phyloP scores from a whole-genome alignment of 2,113 vertebrate species.

The Cyprinodon tularosa region DNA sequence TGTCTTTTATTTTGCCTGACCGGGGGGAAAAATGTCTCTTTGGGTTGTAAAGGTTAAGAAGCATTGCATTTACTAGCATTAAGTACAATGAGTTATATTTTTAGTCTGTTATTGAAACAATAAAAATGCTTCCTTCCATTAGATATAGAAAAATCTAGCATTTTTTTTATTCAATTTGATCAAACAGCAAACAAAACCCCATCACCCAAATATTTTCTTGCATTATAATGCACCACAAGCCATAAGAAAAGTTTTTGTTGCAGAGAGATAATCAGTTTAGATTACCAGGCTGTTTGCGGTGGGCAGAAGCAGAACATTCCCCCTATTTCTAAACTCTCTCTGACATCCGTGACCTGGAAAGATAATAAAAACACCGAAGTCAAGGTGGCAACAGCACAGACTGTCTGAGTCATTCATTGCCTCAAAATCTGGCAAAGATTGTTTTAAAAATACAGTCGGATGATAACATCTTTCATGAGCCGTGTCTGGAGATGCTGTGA shows the following conservation, averaged over 20 bases:
- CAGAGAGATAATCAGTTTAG: conserved; percentile 22
- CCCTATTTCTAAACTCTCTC: not conserved
- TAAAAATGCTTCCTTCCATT: too few species aligned
- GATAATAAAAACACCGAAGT: not conserved
- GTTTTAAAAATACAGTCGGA: conserved; percentile 6
- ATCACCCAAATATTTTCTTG: not conserved
- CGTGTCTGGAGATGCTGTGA: not conserved
- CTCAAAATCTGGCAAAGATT: conserved; percentile 10
- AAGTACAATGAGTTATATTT: too few species aligned
- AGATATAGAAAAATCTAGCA: too few species aligned
- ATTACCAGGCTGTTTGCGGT: not conserved
- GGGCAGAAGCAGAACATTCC: not conserved
- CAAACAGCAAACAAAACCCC: not conserved
- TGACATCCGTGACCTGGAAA: conserved; percentile 1
- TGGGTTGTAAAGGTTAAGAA: too few species aligned
- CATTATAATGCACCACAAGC: not conserved
- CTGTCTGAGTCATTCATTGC: conserved; percentile 6
- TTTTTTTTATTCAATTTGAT: not conserved
- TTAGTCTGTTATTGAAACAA: too few species aligned
- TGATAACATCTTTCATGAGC: not conserved
- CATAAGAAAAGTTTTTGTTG: not conserved
- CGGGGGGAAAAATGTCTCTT: too few species aligned
- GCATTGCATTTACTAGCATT: too few species aligned
- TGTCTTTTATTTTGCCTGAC: too few species aligned
- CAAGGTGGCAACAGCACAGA: not conserved